These are phyloP conservation scores for Cyrtodaria siliqua DNA, from an alignment of 2,888 invertebrate species.

Conservation along the genomic window DNA sequence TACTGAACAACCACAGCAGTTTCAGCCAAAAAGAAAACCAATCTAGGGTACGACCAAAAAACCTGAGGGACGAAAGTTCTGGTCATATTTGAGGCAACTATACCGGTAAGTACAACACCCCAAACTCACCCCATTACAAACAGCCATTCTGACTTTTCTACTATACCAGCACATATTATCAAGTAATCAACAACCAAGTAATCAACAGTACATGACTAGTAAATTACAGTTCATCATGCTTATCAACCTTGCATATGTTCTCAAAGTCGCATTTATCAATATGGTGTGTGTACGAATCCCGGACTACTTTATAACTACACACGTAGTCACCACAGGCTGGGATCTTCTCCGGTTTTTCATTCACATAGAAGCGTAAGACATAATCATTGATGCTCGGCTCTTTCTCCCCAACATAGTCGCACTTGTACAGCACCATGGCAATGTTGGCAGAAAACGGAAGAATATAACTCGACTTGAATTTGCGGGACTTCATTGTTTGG, in stretches of 20 bases:
- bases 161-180: too few relatives aligned
- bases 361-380: conserved; percentile 78
- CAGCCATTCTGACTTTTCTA: too few relatives aligned
- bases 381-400: conserved; percentile 63
- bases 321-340: conserved; percentile 76
- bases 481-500: conserved; percentile 72
- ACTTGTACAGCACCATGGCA: conserved; percentile 84
- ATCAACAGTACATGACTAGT: too few relatives aligned
- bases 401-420: conserved; percentile 59
- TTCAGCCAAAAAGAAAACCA: too few relatives aligned
- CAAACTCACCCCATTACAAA: too few relatives aligned
- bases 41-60: too few relatives aligned
- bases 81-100: too few relatives aligned
- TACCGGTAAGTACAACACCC: too few relatives aligned
- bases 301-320: conserved; percentile 74
- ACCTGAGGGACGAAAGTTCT: too few relatives aligned
- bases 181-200: too few relatives aligned
- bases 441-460: conserved; percentile 85
- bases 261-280: conserved; percentile 78
- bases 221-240: conserved; percentile 60
- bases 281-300: conserved; percentile 64
- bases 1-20: too few relatives aligned
- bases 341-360: conserved; percentile 77
- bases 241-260: conserved; percentile 62
- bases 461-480: conserved; percentile 84